Conservation (phyloP, 2,888 invertebrate genomes). For the Ichneumon xanthorius region DNA sequence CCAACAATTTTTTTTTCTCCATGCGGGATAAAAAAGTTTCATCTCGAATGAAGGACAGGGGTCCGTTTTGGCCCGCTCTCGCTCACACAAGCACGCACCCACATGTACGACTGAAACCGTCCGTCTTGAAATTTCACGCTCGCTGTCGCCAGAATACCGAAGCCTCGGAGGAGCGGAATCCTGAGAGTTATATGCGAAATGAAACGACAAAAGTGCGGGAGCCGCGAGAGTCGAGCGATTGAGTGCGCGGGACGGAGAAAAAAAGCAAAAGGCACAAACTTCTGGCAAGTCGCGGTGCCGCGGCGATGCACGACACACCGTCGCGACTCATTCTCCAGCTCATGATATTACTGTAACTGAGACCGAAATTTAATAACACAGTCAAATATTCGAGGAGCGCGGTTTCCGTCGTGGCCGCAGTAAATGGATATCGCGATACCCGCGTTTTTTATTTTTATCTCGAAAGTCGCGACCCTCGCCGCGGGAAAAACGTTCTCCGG, state of each 20-base stretch:
- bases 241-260: not conserved
- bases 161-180: not conserved
- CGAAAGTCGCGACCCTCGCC: not conserved
- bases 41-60: no score
- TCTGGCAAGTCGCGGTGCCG: conserved; percentile 13
- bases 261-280: conserved; percentile 7
- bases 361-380: conserved; percentile 15
- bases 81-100: not conserved
- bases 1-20: no score
- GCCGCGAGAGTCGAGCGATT: no score
- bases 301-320: not conserved
- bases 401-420: not conserved
- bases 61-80: no score
- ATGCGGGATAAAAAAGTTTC: no score
- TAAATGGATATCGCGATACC: not conserved
- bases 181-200: not conserved
- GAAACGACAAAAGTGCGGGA: conserved; percentile 6
- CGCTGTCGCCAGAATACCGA: conserved; percentile 24
- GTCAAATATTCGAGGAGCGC: not conserved
- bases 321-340: not conserved
- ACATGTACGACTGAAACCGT: not conserved
- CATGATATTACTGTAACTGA: not conserved
- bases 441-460: not conserved
- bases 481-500: not conserved
- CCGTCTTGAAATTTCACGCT: conserved; percentile 48